Evolutionary conservation across 2,797 vertebrate genomes (phyloP).

Genomic region (Mastacembelus armatus): DNA sequence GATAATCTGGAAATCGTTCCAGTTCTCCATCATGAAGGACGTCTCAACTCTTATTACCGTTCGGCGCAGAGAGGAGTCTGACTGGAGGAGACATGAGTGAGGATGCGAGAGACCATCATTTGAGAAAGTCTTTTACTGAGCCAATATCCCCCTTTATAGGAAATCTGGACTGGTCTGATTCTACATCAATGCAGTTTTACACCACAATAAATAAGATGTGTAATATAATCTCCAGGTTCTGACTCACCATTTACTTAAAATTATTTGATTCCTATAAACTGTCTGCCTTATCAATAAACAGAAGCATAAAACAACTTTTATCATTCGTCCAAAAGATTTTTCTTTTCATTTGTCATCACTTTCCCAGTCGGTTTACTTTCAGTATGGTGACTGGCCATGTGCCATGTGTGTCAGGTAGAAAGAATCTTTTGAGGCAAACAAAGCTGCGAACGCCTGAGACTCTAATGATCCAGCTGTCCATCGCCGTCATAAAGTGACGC

Average conservation of each 20-base stretch:
- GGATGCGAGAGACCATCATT: not conserved
- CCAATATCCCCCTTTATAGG: not conserved
- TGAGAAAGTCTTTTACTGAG: not conserved
- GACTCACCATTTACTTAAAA: not conserved
- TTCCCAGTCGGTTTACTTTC: too few species aligned
- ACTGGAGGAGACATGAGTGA: constrained; percentile 6
- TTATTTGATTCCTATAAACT: too few species aligned
- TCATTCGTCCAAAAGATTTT: too few species aligned
- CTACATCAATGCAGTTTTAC: not conserved
- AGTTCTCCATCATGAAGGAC: not conserved
- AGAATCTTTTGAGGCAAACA: not conserved
- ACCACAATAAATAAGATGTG: not conserved
- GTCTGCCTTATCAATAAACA: too few species aligned
- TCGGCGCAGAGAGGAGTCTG: not conserved
- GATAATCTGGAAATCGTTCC: not conserved
- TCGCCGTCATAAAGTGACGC: not conserved
- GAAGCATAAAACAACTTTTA: too few species aligned
- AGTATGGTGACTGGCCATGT: too few species aligned
- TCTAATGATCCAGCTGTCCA: not conserved
- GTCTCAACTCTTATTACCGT: not conserved
- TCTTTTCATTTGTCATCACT: too few species aligned
- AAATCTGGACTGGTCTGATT: not conserved
- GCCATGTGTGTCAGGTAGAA: not conserved
- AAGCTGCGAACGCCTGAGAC: not conserved
- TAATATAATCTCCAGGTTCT: not conserved